These are phyloP conservation scores for Bilobella aurantiaca DNA, from an alignment of 1,140 invertebrate genomes.

Conservation along the genomic window DNA sequence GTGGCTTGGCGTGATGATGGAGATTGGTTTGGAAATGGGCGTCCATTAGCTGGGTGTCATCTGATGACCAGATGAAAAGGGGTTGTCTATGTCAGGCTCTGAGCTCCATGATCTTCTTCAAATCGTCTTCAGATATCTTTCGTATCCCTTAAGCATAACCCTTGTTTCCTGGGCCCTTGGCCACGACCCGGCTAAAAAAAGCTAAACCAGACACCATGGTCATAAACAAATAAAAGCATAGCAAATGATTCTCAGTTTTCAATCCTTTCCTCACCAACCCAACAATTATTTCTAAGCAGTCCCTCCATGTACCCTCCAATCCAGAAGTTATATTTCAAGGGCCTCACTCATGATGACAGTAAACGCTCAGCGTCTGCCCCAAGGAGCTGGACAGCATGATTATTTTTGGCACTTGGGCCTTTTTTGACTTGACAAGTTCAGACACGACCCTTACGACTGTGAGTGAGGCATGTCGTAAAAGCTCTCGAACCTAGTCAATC, in stretches of 20 bases:
- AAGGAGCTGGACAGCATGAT: too few relatives aligned
- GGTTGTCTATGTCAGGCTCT: neutral
- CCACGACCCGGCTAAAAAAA: neutral
- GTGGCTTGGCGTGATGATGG: too few relatives aligned
- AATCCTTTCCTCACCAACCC: slow-evolving; percentile 1
- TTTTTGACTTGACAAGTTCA: too few relatives aligned
- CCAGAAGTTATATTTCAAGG: too few relatives aligned
- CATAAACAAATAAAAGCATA: slow-evolving; percentile 7
- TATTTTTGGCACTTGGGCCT: too few relatives aligned
- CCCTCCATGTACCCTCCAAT: neutral
- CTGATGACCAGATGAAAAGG: slow-evolving; percentile 1
- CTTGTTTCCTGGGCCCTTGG: neutral
- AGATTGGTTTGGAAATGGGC: neutral
- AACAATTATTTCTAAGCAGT: neutral
- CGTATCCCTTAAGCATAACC: neutral
- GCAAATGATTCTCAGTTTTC: slow-evolving; percentile 6
- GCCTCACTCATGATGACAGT: too few relatives aligned
- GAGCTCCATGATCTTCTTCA: neutral
- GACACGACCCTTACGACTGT: too few relatives aligned
- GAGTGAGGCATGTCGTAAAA: too few relatives aligned
- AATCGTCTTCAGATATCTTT: neutral
- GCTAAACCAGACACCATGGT: slow-evolving; percentile 2
- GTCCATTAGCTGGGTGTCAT: slow-evolving; percentile 1
- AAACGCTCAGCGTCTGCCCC: too few relatives aligned
- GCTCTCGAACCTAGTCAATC: too few relatives aligned